These are phyloP conservation scores for Macrocentrus cingulum DNA, from an alignment of 1,140 invertebrate species.

Conservation along the genomic window DNA sequence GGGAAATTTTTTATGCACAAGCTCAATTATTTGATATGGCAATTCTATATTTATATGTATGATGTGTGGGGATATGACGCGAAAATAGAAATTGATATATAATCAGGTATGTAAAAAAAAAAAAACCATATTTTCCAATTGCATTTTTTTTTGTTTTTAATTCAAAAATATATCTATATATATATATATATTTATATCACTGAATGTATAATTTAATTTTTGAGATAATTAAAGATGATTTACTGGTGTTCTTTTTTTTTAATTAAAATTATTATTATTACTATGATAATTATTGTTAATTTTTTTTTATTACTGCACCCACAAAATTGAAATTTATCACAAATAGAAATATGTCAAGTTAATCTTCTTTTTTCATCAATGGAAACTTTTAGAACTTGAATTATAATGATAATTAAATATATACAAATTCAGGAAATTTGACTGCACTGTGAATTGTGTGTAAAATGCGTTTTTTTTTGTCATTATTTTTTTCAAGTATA, in stretches of 20 bases:
- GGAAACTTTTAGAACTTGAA: constrained; percentile 41
- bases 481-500: constrained; percentile 37
- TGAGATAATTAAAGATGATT: background rate
- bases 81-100: constrained; percentile 33
- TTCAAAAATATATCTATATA: no score
- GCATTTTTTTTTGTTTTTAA: no score
- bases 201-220: constrained; percentile 2
- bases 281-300: no score
- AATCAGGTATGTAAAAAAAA: background rate
- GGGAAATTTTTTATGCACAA: constrained; percentile 53
- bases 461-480: constrained; percentile 28
- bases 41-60: no score
- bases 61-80: no score
- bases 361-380: constrained; percentile 21
- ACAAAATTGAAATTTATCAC: constrained; percentile 18
- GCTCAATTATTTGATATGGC: constrained; percentile 65
- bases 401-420: constrained; percentile 42
- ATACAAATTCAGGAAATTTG: constrained; percentile 47
- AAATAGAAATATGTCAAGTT: constrained; percentile 10
- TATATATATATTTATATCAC: no score
- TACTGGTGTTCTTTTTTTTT: no score
- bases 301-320: no score
- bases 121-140: background rate
- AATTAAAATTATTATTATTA: no score
- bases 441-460: constrained; percentile 36